Conservation (phyloP, 2,797 vertebrate genomes). For the Xenentodon cancila region DNA sequence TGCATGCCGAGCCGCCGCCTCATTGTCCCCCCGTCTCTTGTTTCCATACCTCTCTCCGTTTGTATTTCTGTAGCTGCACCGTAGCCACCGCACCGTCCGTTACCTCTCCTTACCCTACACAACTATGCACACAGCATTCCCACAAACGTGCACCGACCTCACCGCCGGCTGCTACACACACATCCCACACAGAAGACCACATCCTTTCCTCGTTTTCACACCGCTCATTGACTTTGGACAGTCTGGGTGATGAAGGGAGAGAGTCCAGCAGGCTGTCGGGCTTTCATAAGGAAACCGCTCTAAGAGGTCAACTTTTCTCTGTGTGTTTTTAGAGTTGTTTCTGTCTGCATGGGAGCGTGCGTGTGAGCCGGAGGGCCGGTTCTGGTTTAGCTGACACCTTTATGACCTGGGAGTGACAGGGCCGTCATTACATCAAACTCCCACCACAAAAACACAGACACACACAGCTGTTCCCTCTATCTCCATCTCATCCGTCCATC, state of each 20-base stretch:
- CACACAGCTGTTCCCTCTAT: slow-evolving; percentile 61
- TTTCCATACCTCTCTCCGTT: background rate
- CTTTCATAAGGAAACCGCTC: slow-evolving; percentile 50
- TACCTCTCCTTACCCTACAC: slow-evolving; percentile 47
- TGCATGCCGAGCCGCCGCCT: too few species aligned
- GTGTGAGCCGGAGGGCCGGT: slow-evolving; percentile 44
- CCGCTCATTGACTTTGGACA: slow-evolving; percentile 37
- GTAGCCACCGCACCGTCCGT: slow-evolving; percentile 54
- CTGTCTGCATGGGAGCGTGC: slow-evolving; percentile 1
- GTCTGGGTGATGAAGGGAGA: slow-evolving; percentile 23
- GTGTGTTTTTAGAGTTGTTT: background rate
- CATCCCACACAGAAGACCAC: slow-evolving; percentile 12
- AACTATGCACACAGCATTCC: slow-evolving; percentile 32
- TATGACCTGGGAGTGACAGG: slow-evolving; percentile 70
- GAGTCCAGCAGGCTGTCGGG: slow-evolving; percentile 45
- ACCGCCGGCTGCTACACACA: slow-evolving; percentile 37
- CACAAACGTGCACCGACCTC: slow-evolving; percentile 56
- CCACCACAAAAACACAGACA: slow-evolving; percentile 30
- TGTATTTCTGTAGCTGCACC: slow-evolving; percentile 20
- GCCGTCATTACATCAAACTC: slow-evolving; percentile 67
- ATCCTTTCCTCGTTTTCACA: slow-evolving; percentile 41
- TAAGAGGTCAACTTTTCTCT: slow-evolving; percentile 41
- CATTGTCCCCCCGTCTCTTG: too few species aligned
- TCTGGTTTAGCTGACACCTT: slow-evolving; percentile 70
- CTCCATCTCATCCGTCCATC: slow-evolving; percentile 57